phyloP scores from a whole-genome alignment of 2,113 vertebrate species.

The Menura novaehollandiae region DNA sequence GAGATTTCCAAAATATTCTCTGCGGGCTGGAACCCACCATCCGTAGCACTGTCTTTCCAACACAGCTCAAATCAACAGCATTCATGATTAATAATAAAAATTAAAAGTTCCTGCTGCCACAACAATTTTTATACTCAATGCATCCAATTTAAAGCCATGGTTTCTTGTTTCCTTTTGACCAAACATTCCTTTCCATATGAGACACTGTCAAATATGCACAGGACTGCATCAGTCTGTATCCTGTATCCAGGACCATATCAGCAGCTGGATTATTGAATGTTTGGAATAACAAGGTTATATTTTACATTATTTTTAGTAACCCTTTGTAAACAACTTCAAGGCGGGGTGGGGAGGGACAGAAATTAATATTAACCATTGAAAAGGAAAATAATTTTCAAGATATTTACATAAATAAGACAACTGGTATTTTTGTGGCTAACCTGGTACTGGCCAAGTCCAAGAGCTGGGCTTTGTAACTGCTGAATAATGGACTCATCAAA shows the following conservation, averaged over 20 bases:
- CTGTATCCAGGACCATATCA: accelerated
- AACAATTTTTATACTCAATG: neutral
- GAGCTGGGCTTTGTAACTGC: slow-evolving; percentile 92
- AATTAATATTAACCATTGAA: neutral
- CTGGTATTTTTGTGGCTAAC: slow-evolving; percentile 52
- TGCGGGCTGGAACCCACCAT: neutral
- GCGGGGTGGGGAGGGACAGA: accelerated
- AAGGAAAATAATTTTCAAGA: neutral
- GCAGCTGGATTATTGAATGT: neutral
- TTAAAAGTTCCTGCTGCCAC: neutral
- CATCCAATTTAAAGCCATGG: neutral
- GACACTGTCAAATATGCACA: neutral
- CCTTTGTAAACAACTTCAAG: neutral
- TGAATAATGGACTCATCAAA: slow-evolving; percentile 96
- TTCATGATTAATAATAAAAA: neutral
- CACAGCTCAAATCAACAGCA: neutral
- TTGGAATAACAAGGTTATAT: neutral
- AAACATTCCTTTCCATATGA: neutral
- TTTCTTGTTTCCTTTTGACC: neutral
- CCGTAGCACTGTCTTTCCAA: neutral
- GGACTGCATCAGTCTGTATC: neutral
- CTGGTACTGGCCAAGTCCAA: slow-evolving; percentile 96
- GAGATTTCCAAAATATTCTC: neutral
- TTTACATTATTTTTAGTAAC: neutral
- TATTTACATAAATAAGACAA: neutral